These are phyloP conservation scores for Hylaeus anthracinus DNA, from an alignment of 1,140 invertebrate species.

Conservation along the genomic window DNA sequence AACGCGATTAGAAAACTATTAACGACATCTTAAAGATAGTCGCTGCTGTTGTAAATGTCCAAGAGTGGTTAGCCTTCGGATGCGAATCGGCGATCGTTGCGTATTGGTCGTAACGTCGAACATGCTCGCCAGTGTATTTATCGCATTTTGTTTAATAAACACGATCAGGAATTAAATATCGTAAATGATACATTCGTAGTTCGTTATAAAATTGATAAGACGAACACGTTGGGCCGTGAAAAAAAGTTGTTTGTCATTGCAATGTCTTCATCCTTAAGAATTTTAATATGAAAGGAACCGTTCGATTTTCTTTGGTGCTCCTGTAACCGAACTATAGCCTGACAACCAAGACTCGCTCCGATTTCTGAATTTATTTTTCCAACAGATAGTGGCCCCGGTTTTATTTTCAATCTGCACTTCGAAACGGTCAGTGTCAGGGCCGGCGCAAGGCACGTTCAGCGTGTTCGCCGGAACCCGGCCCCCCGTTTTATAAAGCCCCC, in stretches of 20 bases:
- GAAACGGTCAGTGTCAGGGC: too few relatives aligned
- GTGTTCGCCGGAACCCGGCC: too few relatives aligned
- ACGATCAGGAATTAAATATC: background rate
- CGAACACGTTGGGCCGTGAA: background rate
- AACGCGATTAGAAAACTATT: background rate
- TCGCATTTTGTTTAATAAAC: background rate
- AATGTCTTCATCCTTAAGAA: background rate
- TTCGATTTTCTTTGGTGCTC: too few relatives aligned
- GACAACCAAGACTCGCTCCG: too few relatives aligned
- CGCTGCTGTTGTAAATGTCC: background rate
- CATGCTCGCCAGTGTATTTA: background rate
- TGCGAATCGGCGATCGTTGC: constrained; percentile 11
- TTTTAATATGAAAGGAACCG: too few relatives aligned
- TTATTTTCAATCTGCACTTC: background rate
- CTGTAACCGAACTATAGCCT: too few relatives aligned
- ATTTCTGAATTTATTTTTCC: too few relatives aligned
- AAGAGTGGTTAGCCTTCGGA: constrained; percentile 38
- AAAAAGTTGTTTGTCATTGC: too few relatives aligned
- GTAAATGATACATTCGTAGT: background rate
- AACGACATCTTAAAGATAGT: background rate
- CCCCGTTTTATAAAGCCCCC: too few relatives aligned
- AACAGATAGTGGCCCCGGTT: too few relatives aligned
- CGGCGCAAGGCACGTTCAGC: too few relatives aligned
- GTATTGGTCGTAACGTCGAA: background rate
- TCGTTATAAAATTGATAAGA: background rate